Evolutionary conservation across 2,888 invertebrate species (phyloP), one percentile per base, ranked within the genome.

Genomic region (Eupithecia tripunctaria): DNA sequence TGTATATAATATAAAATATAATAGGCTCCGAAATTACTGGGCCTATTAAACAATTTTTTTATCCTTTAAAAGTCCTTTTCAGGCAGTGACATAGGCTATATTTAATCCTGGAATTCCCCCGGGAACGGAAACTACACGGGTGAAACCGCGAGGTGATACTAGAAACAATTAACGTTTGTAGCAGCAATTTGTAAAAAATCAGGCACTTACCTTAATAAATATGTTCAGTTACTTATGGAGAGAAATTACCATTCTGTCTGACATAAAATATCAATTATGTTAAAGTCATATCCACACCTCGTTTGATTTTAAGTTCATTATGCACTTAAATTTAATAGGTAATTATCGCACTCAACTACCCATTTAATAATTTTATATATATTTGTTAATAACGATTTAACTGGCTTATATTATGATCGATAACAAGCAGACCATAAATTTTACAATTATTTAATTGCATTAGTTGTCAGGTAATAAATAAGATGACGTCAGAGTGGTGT

Each of bases 401-500:
- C 21, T 25, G 5, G 56, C 56, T 56, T 51, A 25, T 56, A 56
- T 56, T 56, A 25, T 56, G 36, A 63, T 63, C 62, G n/a, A 63
- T 36, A 60, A 63, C 12, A 63, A 32, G 12, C 10, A n/a, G 62
- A 10, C 18, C 32, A 36, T 62, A 29, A 12, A 63, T 12, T 63
- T 73, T 64, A 70, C 68, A 74, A 56, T 71, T 66, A 68, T 72
- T 72, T 67, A 68, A 67, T 65, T 36, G 74, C 62, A 69, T 65
- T 63, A 69, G 72, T 67, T 66, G 76, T 71, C 78, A 72, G 47
- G 66, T 59, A 14, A 76, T 78, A 76, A 76, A 47, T 62, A 71
- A 3, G n/a, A 21, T 78, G 74, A 77, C 74, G 77, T 75, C 77
- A 75, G 27, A 56, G 66, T 70, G 66, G 66, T 75, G 72, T 70